These are phyloP conservation scores for Pitta sordida DNA, from an alignment of 2,113 vertebrate genomes.

Conservation along the genomic window DNA sequence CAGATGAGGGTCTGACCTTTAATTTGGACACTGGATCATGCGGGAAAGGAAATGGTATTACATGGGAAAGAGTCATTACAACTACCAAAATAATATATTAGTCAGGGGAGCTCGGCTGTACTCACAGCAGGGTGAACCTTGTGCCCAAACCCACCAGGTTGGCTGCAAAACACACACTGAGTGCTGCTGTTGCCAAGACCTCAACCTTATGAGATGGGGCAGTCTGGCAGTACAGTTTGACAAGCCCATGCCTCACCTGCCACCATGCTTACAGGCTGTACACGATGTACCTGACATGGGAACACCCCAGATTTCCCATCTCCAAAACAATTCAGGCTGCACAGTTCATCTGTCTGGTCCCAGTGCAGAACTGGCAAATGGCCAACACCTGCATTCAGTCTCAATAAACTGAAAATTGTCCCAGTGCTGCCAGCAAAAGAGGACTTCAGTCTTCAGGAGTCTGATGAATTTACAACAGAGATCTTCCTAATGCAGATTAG, in stretches of 20 bases:
- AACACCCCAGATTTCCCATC: background rate
- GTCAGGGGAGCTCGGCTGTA: background rate
- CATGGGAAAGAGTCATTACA: background rate
- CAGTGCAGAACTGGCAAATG: accelerated
- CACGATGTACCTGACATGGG: accelerated
- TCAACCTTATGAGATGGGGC: background rate
- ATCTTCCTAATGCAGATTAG: background rate
- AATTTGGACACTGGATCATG: background rate
- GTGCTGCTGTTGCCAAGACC: background rate
- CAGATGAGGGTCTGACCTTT: slow-evolving; percentile 46
- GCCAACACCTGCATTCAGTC: background rate
- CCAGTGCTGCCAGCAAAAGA: background rate
- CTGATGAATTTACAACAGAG: background rate
- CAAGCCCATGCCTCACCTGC: background rate
- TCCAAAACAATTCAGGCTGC: background rate
- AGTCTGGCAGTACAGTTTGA: background rate
- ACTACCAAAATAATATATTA: background rate
- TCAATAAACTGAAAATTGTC: background rate
- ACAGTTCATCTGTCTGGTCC: background rate
- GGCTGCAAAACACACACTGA: accelerated
- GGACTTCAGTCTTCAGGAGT: background rate
- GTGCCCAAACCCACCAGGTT: background rate
- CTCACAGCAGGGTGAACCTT: accelerated
- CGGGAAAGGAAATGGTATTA: background rate
- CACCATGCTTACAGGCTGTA: accelerated